phyloP scores from a whole-genome alignment of 2,113 vertebrate genomes.

The Murina feae region DNA sequence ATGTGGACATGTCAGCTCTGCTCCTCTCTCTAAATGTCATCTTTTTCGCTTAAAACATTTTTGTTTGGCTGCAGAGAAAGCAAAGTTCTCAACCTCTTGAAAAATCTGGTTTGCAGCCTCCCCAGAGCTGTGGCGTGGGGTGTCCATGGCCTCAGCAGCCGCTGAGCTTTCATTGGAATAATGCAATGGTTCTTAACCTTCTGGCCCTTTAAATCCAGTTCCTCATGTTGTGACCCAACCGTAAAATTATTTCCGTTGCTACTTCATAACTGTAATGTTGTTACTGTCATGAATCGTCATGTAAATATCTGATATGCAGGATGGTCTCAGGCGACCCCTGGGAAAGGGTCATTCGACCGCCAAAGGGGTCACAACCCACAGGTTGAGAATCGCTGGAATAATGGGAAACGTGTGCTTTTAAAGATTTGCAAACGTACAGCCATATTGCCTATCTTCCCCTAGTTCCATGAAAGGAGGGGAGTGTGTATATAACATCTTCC shows the following conservation, averaged over 20 bases:
- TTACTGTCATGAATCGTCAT: too few species aligned
- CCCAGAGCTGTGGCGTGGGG: neutral
- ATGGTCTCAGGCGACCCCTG: too few species aligned
- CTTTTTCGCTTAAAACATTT: slow-evolving; percentile 38
- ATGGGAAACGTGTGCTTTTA: neutral
- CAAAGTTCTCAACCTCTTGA: neutral
- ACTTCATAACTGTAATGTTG: too few species aligned
- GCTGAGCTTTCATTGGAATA: neutral
- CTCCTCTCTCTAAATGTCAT: neutral
- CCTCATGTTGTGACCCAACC: too few species aligned
- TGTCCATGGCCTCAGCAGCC: neutral
- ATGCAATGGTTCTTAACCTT: too few species aligned
- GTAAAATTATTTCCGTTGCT: too few species aligned
- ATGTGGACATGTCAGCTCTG: neutral
- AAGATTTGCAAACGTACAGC: neutral
- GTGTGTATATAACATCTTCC: neutral
- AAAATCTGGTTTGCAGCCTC: neutral
- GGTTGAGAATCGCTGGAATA: too few species aligned
- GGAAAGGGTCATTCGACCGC: too few species aligned
- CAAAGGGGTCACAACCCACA: too few species aligned
- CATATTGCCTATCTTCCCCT: neutral
- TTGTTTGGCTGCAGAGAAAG: slow-evolving; percentile 38
- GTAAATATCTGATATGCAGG: too few species aligned
- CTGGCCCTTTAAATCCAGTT: too few species aligned
- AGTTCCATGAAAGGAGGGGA: neutral